Evolutionary conservation across 1,140 invertebrate genomes (phyloP), one percentile per base, ranked within the genome.

Genomic region (Dolichoris vasculosae): DNA sequence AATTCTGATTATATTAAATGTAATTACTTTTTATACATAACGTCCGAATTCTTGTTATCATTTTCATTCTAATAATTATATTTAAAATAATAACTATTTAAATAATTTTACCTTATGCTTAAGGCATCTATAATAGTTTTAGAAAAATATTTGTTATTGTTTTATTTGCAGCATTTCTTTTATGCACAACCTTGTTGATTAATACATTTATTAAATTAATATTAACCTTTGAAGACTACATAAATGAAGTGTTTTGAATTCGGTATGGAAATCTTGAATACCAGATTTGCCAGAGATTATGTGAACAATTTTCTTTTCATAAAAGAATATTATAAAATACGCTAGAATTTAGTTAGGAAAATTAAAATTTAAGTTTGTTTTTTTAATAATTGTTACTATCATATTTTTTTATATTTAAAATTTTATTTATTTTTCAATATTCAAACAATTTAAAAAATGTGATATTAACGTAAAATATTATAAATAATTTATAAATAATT

Each of bases 181-280:
- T 38, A 71, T 15, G 35, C 8, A 64, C 32, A 20, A 43, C 38
- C 38, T 71, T 71, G 26, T 40, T 20, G 23, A 71, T 32, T 71
- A 17, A 35, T 43, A 6, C 6, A 46, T 75, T 1, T 46, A 26
- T 46, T 26, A 48, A 43, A n/a, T 75, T 75, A 30, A 48, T 48
- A 35, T 30, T 75, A 75, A 75, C 43, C n/a, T 75, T 48, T 48
- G 43, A 75, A 75, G 73, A 48, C 30, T 75, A 75, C 15, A 43
- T 43, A 75, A 48, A 75, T 75, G 40, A 75, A 48, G 30, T 46
- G 3, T 48, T 75, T 75, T 75, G 11, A 30, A 48, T 38, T 20
- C 35, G 35, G 11, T 71, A 71, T 71, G 35, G 35, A 20, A 71
- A 71, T 69, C 64, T 69, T 35, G 64, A 69, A 69, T 69, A 69